These are phyloP conservation scores for Physeter macrocephalus DNA, from an alignment of 2,113 vertebrate species.

Conservation along the genomic window DNA sequence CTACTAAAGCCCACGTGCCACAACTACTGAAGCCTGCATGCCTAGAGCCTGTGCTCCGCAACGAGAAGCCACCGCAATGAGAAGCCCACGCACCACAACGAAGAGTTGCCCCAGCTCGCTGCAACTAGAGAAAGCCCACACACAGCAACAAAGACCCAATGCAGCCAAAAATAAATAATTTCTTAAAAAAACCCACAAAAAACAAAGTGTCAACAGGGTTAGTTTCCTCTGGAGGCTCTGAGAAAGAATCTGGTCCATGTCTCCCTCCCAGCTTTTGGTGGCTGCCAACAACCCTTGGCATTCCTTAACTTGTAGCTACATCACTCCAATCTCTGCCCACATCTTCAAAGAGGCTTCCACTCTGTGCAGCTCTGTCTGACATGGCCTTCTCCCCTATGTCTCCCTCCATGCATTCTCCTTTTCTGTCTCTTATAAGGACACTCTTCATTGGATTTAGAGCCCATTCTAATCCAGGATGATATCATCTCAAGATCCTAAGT, in stretches of 20 bases:
- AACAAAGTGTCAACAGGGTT: not conserved
- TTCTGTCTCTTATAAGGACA: not conserved
- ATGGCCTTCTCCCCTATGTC: not conserved
- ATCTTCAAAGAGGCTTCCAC: not conserved
- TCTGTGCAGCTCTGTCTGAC: not conserved
- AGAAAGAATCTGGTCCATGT: not conserved
- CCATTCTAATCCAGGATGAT: not conserved
- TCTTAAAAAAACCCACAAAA: not conserved
- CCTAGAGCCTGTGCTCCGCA: too few relatives aligned
- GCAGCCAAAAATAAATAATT: too few relatives aligned
- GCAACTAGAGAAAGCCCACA: too few relatives aligned
- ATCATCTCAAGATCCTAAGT: not conserved
- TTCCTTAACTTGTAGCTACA: not conserved
- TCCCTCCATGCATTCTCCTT: not conserved
- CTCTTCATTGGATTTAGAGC: not conserved
- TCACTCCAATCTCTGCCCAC: not conserved
- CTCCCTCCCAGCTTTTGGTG: not conserved
- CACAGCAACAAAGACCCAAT: too few relatives aligned
- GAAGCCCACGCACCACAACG: too few relatives aligned
- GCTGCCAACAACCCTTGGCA: accelerated
- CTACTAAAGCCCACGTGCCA: too few relatives aligned
- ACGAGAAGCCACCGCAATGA: too few relatives aligned
- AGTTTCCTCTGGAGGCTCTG: not conserved
- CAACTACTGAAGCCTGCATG: too few relatives aligned
- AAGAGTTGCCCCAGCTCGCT: too few relatives aligned